These are phyloP conservation scores for Saccostrea cuccullata DNA, from an alignment of 1,140 invertebrate genomes.

Conservation along the genomic window DNA sequence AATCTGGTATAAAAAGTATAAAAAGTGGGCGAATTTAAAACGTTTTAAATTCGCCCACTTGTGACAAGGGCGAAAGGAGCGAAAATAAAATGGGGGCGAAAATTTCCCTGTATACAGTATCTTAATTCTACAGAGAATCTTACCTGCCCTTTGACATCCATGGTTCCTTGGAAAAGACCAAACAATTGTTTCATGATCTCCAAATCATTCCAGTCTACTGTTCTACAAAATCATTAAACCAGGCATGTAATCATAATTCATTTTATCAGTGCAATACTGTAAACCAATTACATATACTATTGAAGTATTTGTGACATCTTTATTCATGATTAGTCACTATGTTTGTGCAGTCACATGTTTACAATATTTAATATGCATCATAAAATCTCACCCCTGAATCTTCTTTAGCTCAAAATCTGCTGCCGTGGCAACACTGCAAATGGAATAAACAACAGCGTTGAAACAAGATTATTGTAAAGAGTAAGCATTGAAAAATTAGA, in stretches of 20 bases:
- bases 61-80: too few relatives aligned
- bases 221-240: slow-evolving; percentile 79
- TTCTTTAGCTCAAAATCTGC: slow-evolving; percentile 88
- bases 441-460: slow-evolving; percentile 35
- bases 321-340: too few relatives aligned
- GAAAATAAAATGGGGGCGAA: too few relatives aligned
- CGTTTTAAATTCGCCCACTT: too few relatives aligned
- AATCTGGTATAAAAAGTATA: too few relatives aligned
- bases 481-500: neutral
- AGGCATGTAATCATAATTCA: neutral
- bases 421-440: slow-evolving; percentile 86
- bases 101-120: too few relatives aligned
- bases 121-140: neutral
- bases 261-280: neutral
- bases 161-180: slow-evolving; percentile 87
- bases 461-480: neutral
- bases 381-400: slow-evolving; percentile 82
- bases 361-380: neutral
- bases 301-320: too few relatives aligned
- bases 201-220: slow-evolving; percentile 87
- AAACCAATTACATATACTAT: neutral
- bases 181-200: slow-evolving; percentile 87
- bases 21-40: too few relatives aligned
- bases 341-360: neutral
- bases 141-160: slow-evolving; percentile 80